These are phyloP conservation scores for Cranoglanis bouderius DNA, from an alignment of 2,113 vertebrate genomes.

Conservation along the genomic window DNA sequence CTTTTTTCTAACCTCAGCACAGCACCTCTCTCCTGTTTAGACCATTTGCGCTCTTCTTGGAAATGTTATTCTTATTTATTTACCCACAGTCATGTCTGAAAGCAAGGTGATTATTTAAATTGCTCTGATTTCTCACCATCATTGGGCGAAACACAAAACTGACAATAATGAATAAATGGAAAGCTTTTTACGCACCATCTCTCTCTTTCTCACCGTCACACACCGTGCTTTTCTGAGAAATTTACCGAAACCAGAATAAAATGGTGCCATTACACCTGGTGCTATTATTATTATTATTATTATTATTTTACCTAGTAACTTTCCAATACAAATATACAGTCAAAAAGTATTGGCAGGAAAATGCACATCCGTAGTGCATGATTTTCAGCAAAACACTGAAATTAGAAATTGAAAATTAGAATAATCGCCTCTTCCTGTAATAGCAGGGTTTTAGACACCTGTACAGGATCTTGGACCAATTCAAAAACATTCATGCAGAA, in stretches of 20 bases:
- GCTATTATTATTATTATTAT: no score
- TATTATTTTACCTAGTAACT: background rate
- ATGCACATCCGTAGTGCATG: background rate
- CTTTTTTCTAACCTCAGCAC: background rate
- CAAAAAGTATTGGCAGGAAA: background rate
- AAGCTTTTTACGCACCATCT: background rate
- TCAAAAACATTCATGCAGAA: background rate
- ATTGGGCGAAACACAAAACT: background rate
- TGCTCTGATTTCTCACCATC: background rate
- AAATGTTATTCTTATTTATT: background rate
- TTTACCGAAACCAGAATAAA: background rate
- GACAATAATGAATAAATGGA: constrained; percentile 3
- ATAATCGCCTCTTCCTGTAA: background rate
- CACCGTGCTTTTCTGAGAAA: background rate
- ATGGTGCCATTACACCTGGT: background rate
- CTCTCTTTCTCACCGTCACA: background rate
- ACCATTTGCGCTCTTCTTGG: background rate
- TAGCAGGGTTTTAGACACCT: background rate
- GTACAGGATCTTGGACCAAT: background rate
- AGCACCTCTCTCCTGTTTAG: background rate
- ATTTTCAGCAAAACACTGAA: background rate
- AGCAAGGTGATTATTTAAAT: constrained; percentile 20
- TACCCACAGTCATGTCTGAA: background rate
- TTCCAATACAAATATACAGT: background rate
- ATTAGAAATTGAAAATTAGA: background rate